These are phyloP conservation scores for Lacerta agilis DNA, from an alignment of 2,797 vertebrate species.

Conservation along the genomic window DNA sequence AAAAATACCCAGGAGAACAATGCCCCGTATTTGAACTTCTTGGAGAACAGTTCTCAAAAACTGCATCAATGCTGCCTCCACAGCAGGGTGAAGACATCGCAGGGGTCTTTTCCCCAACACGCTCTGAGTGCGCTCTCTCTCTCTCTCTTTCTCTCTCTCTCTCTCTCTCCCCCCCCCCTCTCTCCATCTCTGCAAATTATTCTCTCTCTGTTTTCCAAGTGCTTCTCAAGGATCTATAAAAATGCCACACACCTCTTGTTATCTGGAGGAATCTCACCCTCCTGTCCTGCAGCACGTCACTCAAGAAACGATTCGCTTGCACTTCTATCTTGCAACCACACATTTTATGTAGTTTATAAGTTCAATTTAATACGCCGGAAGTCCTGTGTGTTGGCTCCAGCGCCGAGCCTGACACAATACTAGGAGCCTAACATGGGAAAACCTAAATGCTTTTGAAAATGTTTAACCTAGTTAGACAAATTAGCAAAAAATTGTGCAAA, in stretches of 20 bases:
- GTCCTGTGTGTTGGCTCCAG: background rate
- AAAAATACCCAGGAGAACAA: background rate
- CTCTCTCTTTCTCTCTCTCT: background rate
- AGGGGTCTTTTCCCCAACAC: fast-evolving
- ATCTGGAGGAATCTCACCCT: background rate
- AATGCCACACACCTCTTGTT: fast-evolving
- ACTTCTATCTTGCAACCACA: background rate
- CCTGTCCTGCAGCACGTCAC: fast-evolving
- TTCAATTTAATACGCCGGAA: background rate
- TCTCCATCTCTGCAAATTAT: fast-evolving
- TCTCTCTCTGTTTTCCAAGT: background rate
- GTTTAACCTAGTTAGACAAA: slow-evolving; percentile 88
- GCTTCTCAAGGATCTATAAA: background rate
- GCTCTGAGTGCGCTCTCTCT: fast-evolving
- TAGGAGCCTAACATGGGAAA: slow-evolving; percentile 79
- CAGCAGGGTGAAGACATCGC: background rate
- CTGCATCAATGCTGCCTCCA: background rate
- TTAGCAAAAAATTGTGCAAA: slow-evolving; percentile 87
- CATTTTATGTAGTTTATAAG: background rate
- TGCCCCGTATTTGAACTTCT: background rate
- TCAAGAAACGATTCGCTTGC: background rate
- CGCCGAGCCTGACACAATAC: slow-evolving; percentile 77
- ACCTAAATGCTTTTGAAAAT: slow-evolving; percentile 83
- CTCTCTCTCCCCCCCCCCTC: background rate
- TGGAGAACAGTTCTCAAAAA: background rate